A percentile compares a stretch with the other conserved stretches of the same genome.
phyloP scores from a whole-genome alignment of 2,888 invertebrate genomes.

The Pheosia gnoma region DNA sequence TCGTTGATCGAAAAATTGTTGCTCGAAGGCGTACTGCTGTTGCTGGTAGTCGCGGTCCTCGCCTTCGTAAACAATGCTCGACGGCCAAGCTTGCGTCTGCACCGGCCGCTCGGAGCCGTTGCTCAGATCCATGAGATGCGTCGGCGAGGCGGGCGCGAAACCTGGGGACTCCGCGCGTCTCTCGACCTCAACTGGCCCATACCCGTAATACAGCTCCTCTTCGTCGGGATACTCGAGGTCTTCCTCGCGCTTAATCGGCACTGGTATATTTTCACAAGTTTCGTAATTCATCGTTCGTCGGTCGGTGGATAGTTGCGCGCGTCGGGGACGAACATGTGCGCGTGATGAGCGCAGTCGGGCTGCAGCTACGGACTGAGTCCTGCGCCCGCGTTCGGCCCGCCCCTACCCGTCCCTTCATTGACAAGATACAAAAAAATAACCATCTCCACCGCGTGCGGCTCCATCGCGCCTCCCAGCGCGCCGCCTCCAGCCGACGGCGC shows the following conservation, averaged over 20 bases:
- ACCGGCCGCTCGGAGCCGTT: slow-evolving; percentile 66
- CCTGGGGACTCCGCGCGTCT: slow-evolving; percentile 55
- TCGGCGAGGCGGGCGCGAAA: slow-evolving; percentile 70
- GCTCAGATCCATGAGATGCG: slow-evolving; percentile 77
- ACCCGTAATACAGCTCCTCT: slow-evolving; percentile 71
- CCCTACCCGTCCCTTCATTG: slow-evolving; percentile 80
- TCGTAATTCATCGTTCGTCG: slow-evolving; percentile 72
- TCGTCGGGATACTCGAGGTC: slow-evolving; percentile 70
- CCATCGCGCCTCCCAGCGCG: slow-evolving; percentile 62
- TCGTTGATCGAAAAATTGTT: slow-evolving; percentile 62
- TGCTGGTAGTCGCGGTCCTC: slow-evolving; percentile 67
- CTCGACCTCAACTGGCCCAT: slow-evolving; percentile 67
- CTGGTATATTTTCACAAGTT: slow-evolving; percentile 58
- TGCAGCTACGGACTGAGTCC: slow-evolving; percentile 63
- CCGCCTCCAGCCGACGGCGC: slow-evolving; percentile 61
- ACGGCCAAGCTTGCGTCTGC: slow-evolving; percentile 59
- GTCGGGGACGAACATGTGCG: slow-evolving; percentile 52
- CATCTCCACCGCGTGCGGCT: slow-evolving; percentile 62
- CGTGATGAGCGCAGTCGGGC: slow-evolving; percentile 59
- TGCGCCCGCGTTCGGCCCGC: slow-evolving; percentile 61
- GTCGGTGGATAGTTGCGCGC: slow-evolving; percentile 32
- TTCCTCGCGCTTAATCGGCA: slow-evolving; percentile 74
- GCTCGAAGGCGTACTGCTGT: slow-evolving; percentile 60
- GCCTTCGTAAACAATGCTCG: slow-evolving; percentile 55
- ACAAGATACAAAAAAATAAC: slow-evolving; percentile 81